Percentiles rank a stretch among this genome's conserved stretches.
Conservation (phyloP, 2,113 vertebrate genomes). For the Nymphicus hollandicus region DNA sequence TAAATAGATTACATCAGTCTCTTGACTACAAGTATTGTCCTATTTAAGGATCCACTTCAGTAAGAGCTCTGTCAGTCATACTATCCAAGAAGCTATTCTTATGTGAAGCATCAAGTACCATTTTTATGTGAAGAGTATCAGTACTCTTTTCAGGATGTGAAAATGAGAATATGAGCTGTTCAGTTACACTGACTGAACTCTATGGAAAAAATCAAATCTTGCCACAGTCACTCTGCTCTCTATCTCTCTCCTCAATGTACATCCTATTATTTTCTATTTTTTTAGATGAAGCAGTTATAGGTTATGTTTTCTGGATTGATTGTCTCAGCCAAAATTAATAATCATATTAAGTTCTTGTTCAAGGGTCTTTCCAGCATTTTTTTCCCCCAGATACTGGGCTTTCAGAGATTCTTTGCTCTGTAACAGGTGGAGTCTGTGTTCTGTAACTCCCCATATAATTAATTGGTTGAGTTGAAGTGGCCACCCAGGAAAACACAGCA, state of each 20-base stretch:
- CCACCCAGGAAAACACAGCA: neutral
- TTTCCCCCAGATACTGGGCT: neutral
- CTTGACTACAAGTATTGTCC: neutral
- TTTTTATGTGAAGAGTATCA: neutral
- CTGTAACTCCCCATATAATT: neutral
- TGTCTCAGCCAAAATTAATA: neutral
- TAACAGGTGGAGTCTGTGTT: neutral
- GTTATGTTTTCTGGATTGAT: neutral
- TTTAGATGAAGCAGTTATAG: neutral
- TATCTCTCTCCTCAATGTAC: neutral
- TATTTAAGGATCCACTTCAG: neutral
- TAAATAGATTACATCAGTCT: neutral
- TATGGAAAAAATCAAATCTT: neutral
- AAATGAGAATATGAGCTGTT: neutral
- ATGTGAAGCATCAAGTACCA: neutral
- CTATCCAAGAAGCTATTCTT: neutral
- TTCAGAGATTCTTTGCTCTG: neutral
- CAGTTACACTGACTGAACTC: neutral
- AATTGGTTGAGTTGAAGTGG: neutral
- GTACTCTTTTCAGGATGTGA: neutral
- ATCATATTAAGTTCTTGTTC: neutral
- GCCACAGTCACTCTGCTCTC: neutral
- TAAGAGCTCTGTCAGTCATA: neutral
- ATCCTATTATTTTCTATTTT: neutral
- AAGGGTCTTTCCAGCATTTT: neutral